These are phyloP conservation scores for Diachrysia chrysitis DNA, from an alignment of 2,888 invertebrate species.

Conservation along the genomic window DNA sequence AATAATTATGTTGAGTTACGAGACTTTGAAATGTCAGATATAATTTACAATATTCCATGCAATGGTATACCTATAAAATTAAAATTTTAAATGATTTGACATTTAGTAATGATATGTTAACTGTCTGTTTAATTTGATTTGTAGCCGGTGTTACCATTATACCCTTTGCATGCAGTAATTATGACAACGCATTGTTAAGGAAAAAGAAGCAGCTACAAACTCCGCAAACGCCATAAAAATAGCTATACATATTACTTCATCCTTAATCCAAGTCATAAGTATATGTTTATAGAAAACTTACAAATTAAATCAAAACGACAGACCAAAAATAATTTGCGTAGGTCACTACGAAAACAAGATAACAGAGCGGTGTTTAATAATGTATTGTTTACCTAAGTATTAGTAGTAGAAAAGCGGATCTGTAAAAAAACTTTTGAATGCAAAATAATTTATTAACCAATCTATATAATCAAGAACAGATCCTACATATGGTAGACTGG, in stretches of 20 bases:
- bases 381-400: too few species aligned
- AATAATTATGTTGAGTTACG: constrained; percentile 16
- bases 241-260: not conserved
- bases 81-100: constrained; percentile 30
- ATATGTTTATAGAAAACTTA: not conserved
- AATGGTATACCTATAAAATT: constrained; percentile 33
- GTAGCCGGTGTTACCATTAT: not conserved
- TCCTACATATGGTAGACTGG: too few species aligned
- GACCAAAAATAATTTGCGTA: too few species aligned
- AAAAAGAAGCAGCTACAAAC: not conserved
- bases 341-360: too few species aligned
- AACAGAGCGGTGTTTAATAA: too few species aligned
- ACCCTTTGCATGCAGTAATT: constrained; percentile 8
- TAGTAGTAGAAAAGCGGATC: too few species aligned
- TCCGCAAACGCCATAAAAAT: not conserved
- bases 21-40: constrained; percentile 30
- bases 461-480: too few species aligned
- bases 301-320: too few species aligned
- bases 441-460: too few species aligned
- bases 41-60: constrained; percentile 20
- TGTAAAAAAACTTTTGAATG: too few species aligned
- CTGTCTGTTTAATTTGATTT: not conserved
- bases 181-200: constrained; percentile 5
- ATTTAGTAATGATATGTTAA: constrained; percentile 32
- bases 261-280: not conserved